Evolutionary conservation across 2,888 invertebrate species (phyloP).

Genomic region (Drosophila mayaguana): DNA sequence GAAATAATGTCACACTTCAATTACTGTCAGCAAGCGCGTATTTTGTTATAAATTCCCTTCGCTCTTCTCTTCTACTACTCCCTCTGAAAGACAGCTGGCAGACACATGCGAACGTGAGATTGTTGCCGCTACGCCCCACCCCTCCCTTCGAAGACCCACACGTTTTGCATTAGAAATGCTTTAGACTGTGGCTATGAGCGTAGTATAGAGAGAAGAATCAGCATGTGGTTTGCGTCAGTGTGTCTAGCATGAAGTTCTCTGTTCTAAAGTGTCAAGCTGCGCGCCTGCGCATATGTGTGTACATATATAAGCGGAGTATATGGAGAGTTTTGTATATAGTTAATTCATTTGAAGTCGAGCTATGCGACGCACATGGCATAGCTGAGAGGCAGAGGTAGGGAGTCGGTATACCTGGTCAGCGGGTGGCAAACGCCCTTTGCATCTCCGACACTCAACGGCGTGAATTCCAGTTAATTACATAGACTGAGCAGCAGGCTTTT

Average conservation of each 20-base stretch:
- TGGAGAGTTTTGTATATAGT: neutral
- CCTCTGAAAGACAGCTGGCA: constrained; percentile 57
- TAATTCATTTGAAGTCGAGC: constrained; percentile 53
- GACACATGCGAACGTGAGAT: constrained; percentile 61
- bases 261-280: constrained; percentile 61
- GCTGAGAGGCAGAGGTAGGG: neutral
- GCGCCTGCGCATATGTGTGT: constrained; percentile 63
- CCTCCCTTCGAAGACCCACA: constrained; percentile 44
- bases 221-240: constrained; percentile 72
- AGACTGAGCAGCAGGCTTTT: constrained; percentile 8
- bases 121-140: neutral
- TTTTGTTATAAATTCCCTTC: constrained; percentile 69
- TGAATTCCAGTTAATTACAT: constrained; percentile 75
- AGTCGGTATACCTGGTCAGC: constrained; percentile 41
- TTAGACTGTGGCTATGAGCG: constrained; percentile 17
- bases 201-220: constrained; percentile 49
- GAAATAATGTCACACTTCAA: constrained; percentile 73
- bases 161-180: constrained; percentile 77
- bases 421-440: constrained; percentile 57
- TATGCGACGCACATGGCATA: constrained; percentile 68
- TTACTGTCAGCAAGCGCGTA: constrained; percentile 63
- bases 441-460: constrained; percentile 54
- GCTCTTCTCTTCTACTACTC: constrained; percentile 3
- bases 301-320: neutral
- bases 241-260: constrained; percentile 55